Evolutionary conservation across 2,113 vertebrate species (phyloP), one percentile per base, ranked within the genome.

Genomic region (Larimichthys crocea): DNA sequence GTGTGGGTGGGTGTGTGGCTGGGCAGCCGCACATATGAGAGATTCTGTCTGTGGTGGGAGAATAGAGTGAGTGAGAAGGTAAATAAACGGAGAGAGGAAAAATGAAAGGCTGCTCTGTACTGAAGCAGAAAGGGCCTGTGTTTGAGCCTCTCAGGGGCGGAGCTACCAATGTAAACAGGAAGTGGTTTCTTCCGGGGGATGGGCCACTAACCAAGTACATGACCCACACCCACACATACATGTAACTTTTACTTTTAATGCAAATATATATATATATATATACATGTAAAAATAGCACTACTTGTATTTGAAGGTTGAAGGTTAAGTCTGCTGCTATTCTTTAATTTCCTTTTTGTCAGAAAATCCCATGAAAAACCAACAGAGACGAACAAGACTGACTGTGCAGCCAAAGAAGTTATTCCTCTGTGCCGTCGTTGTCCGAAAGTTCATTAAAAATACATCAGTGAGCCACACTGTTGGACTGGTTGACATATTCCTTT

Each of bases 81-180:
- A 91, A 91, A 93, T 91, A 91, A 89, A 90, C 86, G 1, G 74
- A 74, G 64, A 2, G 61, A 57, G 60, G 62, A 48, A 69, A 84
- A 91, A 72, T 92, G 87, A 93, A 94, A 92, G 94, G 49, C 90
- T 62, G 16, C 70, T 93, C 89, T 82, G 86, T 86, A n/a, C 1
- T 31, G 86, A 83, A 46, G 80, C 59, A 88, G 90, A 94, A 93
- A 92, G 87, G 74, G 80, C 84, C 91, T 93, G 90, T 94, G 94
- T 92, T 93, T 90, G 87, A 89, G 89, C 79, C 60, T 1, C 12
- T 56, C 4, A 19, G 3, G 87, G 89, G 80, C 10, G 73, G 85
- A 66, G 91, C 20, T 76, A 88, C 92, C 92, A 92, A 94, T 76
- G 95, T 93, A 95, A 96, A 96, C 90, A 96, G 94, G 93, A 96